A percentile compares a stretch with the other conserved stretches of the same genome.
phyloP scores from a whole-genome alignment of 1,140 invertebrate species.

The Akabosia matsudoensis region DNA sequence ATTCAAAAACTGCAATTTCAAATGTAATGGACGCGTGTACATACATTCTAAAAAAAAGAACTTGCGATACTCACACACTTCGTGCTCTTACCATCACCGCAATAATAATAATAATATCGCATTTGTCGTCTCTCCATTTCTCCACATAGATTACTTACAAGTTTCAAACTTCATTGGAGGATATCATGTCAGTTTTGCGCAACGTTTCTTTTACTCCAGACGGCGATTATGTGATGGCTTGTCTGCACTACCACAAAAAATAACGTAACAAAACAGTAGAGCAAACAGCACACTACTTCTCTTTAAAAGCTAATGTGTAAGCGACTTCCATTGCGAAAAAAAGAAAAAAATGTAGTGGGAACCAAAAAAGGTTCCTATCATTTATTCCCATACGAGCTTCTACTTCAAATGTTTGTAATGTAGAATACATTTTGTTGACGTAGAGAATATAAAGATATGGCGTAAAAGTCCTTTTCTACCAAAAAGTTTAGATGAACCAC shows the following conservation, averaged over 20 bases:
- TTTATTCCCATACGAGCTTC: neutral
- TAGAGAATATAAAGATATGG: neutral
- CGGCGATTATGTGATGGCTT: neutral
- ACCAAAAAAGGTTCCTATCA: neutral
- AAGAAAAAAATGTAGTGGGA: neutral
- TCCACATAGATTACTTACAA: conserved; percentile 24
- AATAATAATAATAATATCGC: conserved; percentile 5
- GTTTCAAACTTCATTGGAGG: conserved; percentile 21
- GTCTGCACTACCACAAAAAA: neutral
- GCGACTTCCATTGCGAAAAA: neutral
- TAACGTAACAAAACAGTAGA: neutral
- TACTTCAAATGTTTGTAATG: neutral
- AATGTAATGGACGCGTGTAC: too few species aligned
- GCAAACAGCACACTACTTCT: neutral
- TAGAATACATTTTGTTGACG: neutral
- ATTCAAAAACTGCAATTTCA: too few species aligned
- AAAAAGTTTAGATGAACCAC: too few species aligned
- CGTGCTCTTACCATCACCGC: neutral
- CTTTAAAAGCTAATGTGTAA: neutral
- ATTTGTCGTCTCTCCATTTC: neutral
- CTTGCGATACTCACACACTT: too few species aligned
- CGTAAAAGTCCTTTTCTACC: too few species aligned
- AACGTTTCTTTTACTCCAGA: conserved; percentile 14
- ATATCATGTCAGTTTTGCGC: conserved; percentile 23
- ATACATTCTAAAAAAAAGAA: too few species aligned